phyloP scores from a whole-genome alignment of 1,140 invertebrate species.

The Drosophila sp. region DNA sequence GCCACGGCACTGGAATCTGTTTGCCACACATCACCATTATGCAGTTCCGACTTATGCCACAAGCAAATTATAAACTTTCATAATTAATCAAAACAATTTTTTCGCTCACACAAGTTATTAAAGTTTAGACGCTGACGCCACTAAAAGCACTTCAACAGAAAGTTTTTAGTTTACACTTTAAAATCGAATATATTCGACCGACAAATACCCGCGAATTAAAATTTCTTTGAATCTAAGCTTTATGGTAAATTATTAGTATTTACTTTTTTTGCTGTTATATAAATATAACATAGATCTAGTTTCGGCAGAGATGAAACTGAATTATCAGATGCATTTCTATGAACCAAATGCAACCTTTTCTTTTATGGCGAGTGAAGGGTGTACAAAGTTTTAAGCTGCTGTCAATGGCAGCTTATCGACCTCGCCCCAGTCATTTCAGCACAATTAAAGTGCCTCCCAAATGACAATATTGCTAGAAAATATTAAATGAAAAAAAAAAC shows the following conservation, averaged over 20 bases:
- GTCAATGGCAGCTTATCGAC: conserved; percentile 5
- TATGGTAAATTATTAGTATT: too few species aligned
- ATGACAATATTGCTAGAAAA: background rate
- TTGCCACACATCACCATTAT: conserved; percentile 9
- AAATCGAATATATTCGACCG: background rate
- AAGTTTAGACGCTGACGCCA: conserved; percentile 40
- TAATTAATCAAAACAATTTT: conserved; percentile 48
- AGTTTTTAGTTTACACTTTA: conserved; percentile 19
- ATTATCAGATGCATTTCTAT: too few species aligned
- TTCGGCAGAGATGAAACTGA: too few species aligned
- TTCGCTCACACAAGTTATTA: conserved; percentile 12
- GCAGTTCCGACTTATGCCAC: conserved; percentile 38
- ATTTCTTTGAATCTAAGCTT: too few species aligned
- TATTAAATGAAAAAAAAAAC: too few species aligned
- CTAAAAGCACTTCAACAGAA: conserved; percentile 33
- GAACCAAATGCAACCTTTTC: background rate
- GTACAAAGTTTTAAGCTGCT: background rate
- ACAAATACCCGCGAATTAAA: background rate
- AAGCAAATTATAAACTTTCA: conserved; percentile 45
- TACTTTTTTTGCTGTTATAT: too few species aligned
- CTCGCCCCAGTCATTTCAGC: background rate
- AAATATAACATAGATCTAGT: too few species aligned
- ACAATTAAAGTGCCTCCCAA: background rate
- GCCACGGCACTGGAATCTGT: background rate
- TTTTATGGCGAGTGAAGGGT: background rate